A percentile compares a stretch with the other conserved stretches of the same genome.
Evolutionary conservation across 2,888 invertebrate species (phyloP).

Genomic region (Atethmia centrago): DNA sequence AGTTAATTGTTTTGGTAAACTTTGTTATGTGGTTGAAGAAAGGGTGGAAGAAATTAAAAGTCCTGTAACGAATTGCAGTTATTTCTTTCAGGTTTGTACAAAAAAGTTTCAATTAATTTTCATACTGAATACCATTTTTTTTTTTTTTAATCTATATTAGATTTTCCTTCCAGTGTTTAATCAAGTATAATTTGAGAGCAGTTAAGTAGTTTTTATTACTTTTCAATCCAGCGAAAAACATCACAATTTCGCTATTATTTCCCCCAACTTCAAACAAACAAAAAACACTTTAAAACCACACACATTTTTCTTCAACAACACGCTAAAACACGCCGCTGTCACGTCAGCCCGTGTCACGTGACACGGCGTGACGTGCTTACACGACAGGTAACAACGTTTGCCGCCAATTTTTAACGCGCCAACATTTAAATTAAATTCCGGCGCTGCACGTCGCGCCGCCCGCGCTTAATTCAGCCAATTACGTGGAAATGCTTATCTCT

Average conservation of each 20-base stretch:
- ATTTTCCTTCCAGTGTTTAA: no score
- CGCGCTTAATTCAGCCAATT: slow-evolving; percentile 85
- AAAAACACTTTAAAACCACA: slow-evolving; percentile 32
- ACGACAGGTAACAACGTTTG: slow-evolving; percentile 84
- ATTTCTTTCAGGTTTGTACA: background rate
- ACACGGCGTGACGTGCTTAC: slow-evolving; percentile 63
- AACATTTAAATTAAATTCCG: slow-evolving; percentile 88
- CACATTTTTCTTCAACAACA: slow-evolving; percentile 39
- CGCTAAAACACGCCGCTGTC: slow-evolving; percentile 52
- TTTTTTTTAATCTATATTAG: background rate
- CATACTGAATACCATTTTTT: background rate
- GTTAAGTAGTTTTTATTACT: background rate
- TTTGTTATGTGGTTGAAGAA: slow-evolving; percentile 27
- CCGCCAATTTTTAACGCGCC: slow-evolving; percentile 85
- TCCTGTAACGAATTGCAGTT: slow-evolving; percentile 1
- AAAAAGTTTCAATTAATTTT: background rate
- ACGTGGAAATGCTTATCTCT: slow-evolving; percentile 82
- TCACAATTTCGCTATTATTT: background rate
- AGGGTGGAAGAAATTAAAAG: slow-evolving; percentile 36
- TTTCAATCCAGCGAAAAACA: background rate
- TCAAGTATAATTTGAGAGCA: no score
- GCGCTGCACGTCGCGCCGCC: slow-evolving; percentile 66
- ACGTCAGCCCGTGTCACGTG: slow-evolving; percentile 55
- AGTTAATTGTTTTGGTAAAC: slow-evolving; percentile 37
- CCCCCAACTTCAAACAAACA: background rate